Base-by-base conservation (phyloP, 2,888 invertebrate genomes). In the Hirtodrosophila trivittata region DNA sequence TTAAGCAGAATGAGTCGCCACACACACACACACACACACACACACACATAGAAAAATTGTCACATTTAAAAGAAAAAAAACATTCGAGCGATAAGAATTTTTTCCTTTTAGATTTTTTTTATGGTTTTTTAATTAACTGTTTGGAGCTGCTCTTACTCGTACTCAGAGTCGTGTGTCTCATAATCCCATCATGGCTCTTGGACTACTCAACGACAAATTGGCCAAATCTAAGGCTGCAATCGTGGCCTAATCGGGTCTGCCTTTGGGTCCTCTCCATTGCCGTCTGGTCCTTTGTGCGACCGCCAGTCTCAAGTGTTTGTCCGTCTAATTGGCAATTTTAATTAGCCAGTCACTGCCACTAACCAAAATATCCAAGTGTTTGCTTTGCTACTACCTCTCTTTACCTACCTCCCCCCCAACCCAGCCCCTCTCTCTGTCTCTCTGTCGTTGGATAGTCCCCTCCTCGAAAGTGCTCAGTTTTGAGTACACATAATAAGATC, bases 101-200 rank as follows among this genome's bases (percentile, higher is more conserved):
- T 21, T 21, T 21, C 18, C 18, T 21, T 21, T 21, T n/a, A n/a
- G n/a, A n/a, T n/a, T n/a, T 21, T 5, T 5, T 82, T 83, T 83
- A 83, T 86, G 83, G 68, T 59, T 76, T 83, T 86, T 83, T 83
- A 86, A 86, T 83, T 83, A 83, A 86, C 76, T 69, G 59, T 69
- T 69, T 70, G n/a, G 5, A 21, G 13, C 13, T 35, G 13, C 35
- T n/a, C 9, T 30, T 30, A n/a, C 30, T 30, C n/a, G 30, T n/a
- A 30, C 18, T 21, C 18, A 21, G 5, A 21, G 3, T 21, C 18
- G 30, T 21, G 4, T 35, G 57, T 16, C 41, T 18, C 42, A 72
- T 64, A 59, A 63, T 57, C 47, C 37, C 57, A 65, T 41, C 58
- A 62, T 8, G 9, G 9, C 28, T n/a, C 28, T 28, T n/a, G 9